A percentile compares a stretch with the other conserved stretches of the same genome.
Evolutionary conservation across 2,113 vertebrate genomes (phyloP).

Genomic region (Mola mola): DNA sequence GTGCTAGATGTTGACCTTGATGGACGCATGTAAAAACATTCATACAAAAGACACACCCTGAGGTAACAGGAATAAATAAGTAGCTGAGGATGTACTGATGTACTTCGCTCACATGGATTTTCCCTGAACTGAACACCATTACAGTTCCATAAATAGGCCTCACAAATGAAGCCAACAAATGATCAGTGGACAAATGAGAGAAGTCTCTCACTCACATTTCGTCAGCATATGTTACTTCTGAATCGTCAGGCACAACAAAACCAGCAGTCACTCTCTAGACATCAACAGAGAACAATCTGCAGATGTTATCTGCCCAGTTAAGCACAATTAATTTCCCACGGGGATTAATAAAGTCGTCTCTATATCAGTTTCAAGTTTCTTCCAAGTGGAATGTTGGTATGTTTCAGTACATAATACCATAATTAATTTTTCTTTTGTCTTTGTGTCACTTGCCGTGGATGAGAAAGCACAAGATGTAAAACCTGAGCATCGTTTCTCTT

Average conservation of each 20-base stretch:
- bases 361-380: background rate
- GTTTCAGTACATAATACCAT: background rate
- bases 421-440: background rate
- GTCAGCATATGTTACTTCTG: background rate
- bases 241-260: conserved; percentile 4
- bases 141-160: background rate
- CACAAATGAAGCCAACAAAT: background rate
- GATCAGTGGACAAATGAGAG: background rate
- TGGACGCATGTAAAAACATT: background rate
- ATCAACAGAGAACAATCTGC: too few relatives aligned
- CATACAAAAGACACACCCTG: background rate
- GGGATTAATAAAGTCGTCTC: background rate
- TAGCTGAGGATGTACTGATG: conserved; percentile 46
- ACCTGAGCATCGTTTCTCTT: background rate
- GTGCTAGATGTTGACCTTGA: background rate
- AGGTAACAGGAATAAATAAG: conserved; percentile 75
- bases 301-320: too few relatives aligned
- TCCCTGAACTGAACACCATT: conserved; percentile 44
- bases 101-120: conserved; percentile 31
- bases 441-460: background rate
- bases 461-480: background rate
- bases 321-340: background rate
- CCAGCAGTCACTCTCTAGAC: background rate
- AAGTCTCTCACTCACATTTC: background rate
- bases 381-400: background rate